Percentiles rank a stretch among this genome's conserved stretches.
Conservation (phyloP, 2,888 invertebrate species). For the Mythimna lalbum region DNA sequence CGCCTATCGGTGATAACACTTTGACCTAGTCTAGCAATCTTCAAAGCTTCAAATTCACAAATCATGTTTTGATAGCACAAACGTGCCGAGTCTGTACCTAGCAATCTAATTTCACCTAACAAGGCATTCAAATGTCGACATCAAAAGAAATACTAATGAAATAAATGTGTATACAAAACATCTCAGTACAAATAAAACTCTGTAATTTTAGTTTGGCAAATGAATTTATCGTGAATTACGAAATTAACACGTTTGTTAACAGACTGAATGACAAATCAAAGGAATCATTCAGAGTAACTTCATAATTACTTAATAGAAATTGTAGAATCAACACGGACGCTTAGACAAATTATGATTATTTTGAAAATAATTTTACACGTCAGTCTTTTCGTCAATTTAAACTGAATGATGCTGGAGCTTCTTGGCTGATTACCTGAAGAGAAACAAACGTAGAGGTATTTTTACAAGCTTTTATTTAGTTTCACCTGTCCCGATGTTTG, state of each 20-base stretch:
- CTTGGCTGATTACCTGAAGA: no score
- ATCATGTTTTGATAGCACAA: no score
- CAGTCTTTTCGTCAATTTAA: no score
- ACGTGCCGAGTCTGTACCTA: background rate
- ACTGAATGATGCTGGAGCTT: background rate
- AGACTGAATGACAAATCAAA: slow-evolving; percentile 26
- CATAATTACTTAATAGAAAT: slow-evolving; percentile 12
- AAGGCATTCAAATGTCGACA: background rate
- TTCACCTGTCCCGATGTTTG: no score
- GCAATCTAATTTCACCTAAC: background rate
- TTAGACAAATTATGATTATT: background rate
- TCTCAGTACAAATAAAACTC: background rate
- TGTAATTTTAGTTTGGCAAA: slow-evolving; percentile 13
- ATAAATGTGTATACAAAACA: slow-evolving; percentile 3
- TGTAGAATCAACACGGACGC: slow-evolving; percentile 1
- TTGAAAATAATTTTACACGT: no score
- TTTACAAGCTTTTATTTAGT: no score
- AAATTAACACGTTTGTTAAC: slow-evolving; percentile 22
- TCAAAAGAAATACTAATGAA: slow-evolving; percentile 16
- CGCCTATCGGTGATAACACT: no score
- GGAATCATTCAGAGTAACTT: slow-evolving; percentile 11
- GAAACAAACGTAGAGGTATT: no score
- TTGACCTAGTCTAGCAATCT: no score
- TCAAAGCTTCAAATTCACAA: no score
- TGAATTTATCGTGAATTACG: slow-evolving; percentile 4